Conservation (phyloP, 37 sponge, comb jelly and placozoan species). For the Oscarella lobularis region DNA sequence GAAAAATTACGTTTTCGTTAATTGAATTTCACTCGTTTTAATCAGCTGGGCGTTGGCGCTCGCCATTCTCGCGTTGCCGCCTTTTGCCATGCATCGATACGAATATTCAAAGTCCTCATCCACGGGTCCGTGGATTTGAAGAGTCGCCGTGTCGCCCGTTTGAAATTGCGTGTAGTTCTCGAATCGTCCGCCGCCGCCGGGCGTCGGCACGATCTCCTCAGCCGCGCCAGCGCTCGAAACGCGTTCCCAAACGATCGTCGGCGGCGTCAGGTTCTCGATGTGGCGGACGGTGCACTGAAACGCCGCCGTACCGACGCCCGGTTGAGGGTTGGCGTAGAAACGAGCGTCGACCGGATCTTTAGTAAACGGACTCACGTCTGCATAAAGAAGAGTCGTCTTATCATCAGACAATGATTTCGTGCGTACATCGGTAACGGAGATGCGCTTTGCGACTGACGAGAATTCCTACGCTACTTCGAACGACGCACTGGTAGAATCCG, state of each 20-base stretch:
- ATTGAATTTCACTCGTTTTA: too few species aligned
- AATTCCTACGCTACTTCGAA: not conserved
- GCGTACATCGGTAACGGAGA: too few species aligned
- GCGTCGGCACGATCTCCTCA: not conserved
- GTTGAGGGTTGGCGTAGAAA: too few species aligned
- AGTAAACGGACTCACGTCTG: too few species aligned
- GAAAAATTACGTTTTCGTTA: too few species aligned
- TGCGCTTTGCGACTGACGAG: not conserved
- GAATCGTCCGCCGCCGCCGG: too few species aligned
- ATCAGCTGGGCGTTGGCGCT: too few species aligned
- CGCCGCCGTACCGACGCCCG: not conserved
- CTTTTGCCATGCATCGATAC: not conserved
- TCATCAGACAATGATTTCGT: too few species aligned
- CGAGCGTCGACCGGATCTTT: too few species aligned
- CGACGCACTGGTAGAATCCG: not conserved
- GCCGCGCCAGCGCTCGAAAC: not conserved
- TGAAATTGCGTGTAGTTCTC: not conserved
- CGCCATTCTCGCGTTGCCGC: too few species aligned
- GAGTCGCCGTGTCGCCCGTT: not conserved
- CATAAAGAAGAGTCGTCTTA: too few species aligned
- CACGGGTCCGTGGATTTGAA: not conserved
- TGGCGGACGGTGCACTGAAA: not conserved
- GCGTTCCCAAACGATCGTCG: not conserved
- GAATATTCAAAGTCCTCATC: not conserved
- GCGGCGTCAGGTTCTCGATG: not conserved